phyloP scores from a whole-genome alignment of 2,888 invertebrate genomes.

The Entomobrya multifasciata region DNA sequence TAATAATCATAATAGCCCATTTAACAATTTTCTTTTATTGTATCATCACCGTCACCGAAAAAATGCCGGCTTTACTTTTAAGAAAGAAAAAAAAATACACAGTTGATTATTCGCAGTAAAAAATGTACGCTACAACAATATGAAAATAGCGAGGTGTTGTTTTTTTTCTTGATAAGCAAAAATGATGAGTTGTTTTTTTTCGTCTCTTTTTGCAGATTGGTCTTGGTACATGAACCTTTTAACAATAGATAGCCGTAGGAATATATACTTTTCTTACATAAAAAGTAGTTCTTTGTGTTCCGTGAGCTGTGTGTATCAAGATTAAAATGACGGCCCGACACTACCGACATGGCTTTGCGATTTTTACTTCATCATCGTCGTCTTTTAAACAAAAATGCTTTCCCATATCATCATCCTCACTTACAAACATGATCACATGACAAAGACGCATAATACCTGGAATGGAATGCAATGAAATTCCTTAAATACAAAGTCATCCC shows the following conservation, averaged over 20 bases:
- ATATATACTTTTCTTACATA: conserved; percentile 20
- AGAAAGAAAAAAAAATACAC: no score
- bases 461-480: conserved; percentile 6
- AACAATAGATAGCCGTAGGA: conserved; percentile 39
- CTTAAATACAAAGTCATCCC: no score
- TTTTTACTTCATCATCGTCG: background rate
- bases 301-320: no score
- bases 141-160: no score
- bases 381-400: background rate
- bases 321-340: no score
- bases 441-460: conserved; percentile 5
- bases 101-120: no score
- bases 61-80: no score
- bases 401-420: conserved; percentile 23
- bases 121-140: no score
- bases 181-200: conserved; percentile 38
- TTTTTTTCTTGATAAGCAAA: no score
- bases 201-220: conserved; percentile 8
- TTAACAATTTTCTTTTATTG: no score
- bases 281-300: background rate
- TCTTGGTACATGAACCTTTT: conserved; percentile 57
- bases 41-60: conserved; percentile 31
- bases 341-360: conserved; percentile 31
- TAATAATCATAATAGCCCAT: conserved; percentile 52
- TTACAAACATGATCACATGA: no score